These are phyloP conservation scores for Ahaetulla prasina DNA, from an alignment of 2,113 vertebrate species.

Conservation along the genomic window DNA sequence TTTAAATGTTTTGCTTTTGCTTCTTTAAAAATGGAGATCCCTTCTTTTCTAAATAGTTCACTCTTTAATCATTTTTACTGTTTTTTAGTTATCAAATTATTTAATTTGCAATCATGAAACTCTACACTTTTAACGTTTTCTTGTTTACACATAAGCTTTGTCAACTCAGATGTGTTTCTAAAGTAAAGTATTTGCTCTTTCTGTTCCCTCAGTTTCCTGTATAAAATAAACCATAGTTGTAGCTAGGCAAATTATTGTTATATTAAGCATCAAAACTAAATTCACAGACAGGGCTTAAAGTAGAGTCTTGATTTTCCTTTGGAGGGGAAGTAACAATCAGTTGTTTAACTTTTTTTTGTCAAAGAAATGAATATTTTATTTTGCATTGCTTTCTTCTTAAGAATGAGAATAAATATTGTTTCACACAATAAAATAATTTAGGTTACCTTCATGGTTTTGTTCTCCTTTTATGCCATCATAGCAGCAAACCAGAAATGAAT, in stretches of 20 bases:
- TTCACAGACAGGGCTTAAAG: not conserved
- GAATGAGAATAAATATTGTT: constrained; percentile 9
- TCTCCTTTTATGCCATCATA: not conserved
- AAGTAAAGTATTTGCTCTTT: not conserved
- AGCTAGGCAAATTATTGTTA: not conserved
- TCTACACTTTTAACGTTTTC: not conserved
- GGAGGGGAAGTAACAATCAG: not conserved
- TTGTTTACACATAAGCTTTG: not conserved
- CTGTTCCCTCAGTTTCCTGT: not conserved
- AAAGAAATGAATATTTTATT: constrained; percentile 9
- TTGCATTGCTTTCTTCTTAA: not conserved
- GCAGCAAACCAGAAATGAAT: not conserved
- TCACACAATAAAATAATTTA: not conserved
- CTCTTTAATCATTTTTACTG: not conserved
- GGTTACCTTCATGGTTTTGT: not conserved
- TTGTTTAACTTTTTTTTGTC: not conserved
- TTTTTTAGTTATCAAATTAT: not conserved
- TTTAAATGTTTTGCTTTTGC: not conserved
- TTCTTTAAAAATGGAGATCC: not conserved
- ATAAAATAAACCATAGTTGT: not conserved
- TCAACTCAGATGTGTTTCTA: not conserved
- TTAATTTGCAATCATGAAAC: not conserved
- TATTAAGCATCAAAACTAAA: not conserved
- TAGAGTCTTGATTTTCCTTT: not conserved
- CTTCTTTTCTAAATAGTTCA: not conserved